phyloP scores from a whole-genome alignment of 2,888 invertebrate species.

The Spisula solida region DNA sequence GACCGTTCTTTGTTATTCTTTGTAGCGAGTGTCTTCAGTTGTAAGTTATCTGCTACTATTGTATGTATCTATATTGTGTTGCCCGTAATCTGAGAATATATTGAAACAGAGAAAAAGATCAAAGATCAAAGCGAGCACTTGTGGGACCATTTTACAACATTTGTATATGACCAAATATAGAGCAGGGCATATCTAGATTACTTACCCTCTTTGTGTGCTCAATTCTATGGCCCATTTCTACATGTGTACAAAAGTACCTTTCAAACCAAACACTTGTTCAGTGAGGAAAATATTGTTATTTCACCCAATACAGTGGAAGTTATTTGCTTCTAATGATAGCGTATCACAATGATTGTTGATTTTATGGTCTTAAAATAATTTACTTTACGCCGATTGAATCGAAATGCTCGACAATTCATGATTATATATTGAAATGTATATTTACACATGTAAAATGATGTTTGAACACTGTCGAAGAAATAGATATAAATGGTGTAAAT shows the following conservation, averaged over 20 bases:
- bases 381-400: neutral
- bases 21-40: too few relatives aligned
- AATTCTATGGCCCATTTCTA: neutral
- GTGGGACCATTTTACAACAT: neutral
- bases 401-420: neutral
- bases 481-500: neutral
- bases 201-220: neutral
- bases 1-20: too few relatives aligned
- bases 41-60: neutral
- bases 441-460: neutral
- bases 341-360: constrained; percentile 45
- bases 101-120: neutral
- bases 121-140: neutral
- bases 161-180: neutral
- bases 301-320: neutral
- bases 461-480: neutral
- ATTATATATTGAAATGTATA: constrained; percentile 16
- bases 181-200: neutral
- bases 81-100: neutral
- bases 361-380: neutral
- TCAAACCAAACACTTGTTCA: neutral
- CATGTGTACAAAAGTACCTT: neutral
- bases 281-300: neutral
- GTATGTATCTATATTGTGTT: neutral
- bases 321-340: constrained; percentile 27